Base-by-base conservation (phyloP, 1,140 invertebrate species). In the Zaprionus taronus region DNA sequence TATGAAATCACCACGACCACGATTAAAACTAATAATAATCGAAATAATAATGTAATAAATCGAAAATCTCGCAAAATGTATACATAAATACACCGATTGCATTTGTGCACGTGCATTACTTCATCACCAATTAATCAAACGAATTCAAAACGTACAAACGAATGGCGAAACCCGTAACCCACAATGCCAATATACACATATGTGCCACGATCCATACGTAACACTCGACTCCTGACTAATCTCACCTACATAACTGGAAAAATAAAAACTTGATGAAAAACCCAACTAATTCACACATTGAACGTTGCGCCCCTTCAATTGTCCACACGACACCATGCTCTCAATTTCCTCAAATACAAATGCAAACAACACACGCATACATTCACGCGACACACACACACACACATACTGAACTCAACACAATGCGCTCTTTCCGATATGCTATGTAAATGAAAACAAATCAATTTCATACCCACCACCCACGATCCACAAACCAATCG, bases 11-110 rank as follows among this genome's bases (percentile, higher is more conserved):
- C 73, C 73, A 26, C 24, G 81, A 80, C 70, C 62, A 69, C 65
- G 73, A 77, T 77, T 55, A 34, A 55, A 79, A 75, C n/a, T 56
- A 72, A 80, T 64, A 64, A 63, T 60, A 53, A 74, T 74, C 68
- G 49, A 77, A 69, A 69, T 36, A 71, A 74, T 68, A 64, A 78
- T 47, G 34, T 53, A 70, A 68, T 63, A 67, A 79, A 81, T 62
- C 22, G 53, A 72, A 70, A 70, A 70, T 47, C 53, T 20, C 63
- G 49, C 55, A 67, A 89, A 90, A 91, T 91, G 90, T 91, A 91
- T 89, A 91, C 90, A 91, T 71, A 90, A 91, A 86, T 91, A 89
- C 85, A 82, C 63, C 55, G 63, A 79, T 82, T 76, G 76, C 86
- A 85, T 90, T 68, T 90, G 67, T 85, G 85, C 90, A 91, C 90